Evolutionary conservation across 2,113 vertebrate genomes (phyloP).

Genomic region (Nyctibius bracteatus): DNA sequence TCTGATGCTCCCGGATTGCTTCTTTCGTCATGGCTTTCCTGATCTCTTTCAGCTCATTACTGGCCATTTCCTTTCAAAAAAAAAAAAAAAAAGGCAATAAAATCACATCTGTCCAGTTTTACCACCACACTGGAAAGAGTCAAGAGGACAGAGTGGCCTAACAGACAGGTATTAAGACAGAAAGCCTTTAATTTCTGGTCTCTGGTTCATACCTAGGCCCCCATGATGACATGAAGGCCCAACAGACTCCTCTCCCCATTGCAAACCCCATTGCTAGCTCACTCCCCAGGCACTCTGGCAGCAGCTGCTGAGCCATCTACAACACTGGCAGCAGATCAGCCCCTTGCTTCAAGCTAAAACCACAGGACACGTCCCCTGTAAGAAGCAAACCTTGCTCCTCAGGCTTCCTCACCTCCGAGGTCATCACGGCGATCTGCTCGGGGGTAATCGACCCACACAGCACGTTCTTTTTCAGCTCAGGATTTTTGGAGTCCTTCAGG

Average conservation of each 20-base stretch:
- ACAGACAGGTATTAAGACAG: background rate
- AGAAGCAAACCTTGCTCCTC: background rate
- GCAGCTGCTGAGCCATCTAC: background rate
- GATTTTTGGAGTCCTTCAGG: conserved; percentile 95
- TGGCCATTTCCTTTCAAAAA: conserved; percentile 90
- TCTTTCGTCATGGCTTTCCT: conserved; percentile 94
- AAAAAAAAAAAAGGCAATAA: background rate
- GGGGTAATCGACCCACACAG: conserved; percentile 86
- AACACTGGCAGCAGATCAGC: background rate
- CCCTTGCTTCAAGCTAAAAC: background rate
- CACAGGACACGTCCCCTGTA: background rate
- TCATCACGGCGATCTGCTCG: conserved; percentile 88
- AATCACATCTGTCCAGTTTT: background rate
- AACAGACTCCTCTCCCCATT: background rate
- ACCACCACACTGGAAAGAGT: background rate
- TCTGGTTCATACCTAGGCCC: background rate
- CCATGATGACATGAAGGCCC: background rate
- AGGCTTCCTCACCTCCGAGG: conserved; percentile 81
- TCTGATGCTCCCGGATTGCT: conserved; percentile 94
- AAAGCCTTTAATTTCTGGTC: background rate
- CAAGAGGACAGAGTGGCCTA: background rate
- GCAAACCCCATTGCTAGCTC: background rate
- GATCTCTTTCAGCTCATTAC: conserved; percentile 94
- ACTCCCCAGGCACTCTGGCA: background rate
- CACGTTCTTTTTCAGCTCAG: conserved; percentile 87